These are phyloP conservation scores for Enteromius unitaeniatus DNA, from an alignment of 2,797 vertebrate species.

Conservation along the genomic window DNA sequence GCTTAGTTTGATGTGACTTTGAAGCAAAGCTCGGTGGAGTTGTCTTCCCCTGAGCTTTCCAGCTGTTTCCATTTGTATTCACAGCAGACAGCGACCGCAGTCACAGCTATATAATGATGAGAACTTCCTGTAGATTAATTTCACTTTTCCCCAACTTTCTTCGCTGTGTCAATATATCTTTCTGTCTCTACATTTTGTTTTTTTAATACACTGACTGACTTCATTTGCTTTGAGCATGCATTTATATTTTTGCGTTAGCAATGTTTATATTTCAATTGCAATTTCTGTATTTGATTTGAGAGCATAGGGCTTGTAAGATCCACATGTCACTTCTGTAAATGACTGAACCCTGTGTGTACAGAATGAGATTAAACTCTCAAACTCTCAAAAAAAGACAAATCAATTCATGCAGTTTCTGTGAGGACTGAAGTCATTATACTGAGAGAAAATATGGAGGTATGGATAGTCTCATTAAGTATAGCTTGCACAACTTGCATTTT, in stretches of 20 bases:
- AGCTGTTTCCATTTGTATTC: slow-evolving; percentile 60
- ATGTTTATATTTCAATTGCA: background rate
- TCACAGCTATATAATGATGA: slow-evolving; percentile 13
- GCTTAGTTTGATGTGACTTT: slow-evolving; percentile 58
- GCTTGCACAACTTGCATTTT: slow-evolving; percentile 16
- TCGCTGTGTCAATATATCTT: slow-evolving; percentile 1
- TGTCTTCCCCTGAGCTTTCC: slow-evolving; percentile 48
- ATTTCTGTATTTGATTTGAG: slow-evolving; percentile 6
- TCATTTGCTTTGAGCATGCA: background rate
- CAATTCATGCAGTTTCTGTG: background rate
- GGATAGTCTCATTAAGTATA: slow-evolving; percentile 8
- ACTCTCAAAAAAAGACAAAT: background rate
- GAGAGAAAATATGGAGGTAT: background rate
- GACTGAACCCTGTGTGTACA: background rate
- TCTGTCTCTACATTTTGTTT: background rate
- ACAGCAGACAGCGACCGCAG: slow-evolving; percentile 32
- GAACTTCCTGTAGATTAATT: slow-evolving; percentile 30
- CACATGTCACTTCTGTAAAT: background rate
- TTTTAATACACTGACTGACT: background rate
- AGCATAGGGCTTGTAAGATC: background rate
- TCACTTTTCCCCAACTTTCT: background rate
- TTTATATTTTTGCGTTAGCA: slow-evolving; percentile 4
- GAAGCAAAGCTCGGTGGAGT: slow-evolving; percentile 48
- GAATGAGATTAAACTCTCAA: slow-evolving; percentile 7
- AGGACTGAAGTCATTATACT: background rate